Base-by-base conservation (phyloP, 2,888 invertebrate species). In the Epinotia demarniana region DNA sequence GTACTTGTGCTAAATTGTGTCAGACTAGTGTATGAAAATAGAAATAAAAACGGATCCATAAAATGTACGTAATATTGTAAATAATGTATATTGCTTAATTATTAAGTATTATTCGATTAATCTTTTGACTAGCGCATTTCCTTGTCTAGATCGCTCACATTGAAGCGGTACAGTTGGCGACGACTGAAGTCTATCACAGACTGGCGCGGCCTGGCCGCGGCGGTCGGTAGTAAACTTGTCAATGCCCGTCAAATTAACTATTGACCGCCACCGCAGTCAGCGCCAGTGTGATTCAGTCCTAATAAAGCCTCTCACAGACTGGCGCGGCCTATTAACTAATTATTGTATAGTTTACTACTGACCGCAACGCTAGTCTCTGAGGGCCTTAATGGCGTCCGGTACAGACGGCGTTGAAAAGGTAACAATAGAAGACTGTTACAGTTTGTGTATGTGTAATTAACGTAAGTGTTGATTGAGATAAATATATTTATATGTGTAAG, bases 401-500 rank as follows among this genome's bases (percentile, higher is more conserved):
- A 2, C 58, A 4, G 23, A 46, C 53, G 39, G 68, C 23, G 43
- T 43, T 57, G 16, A 27, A 60, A 23, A 66, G 23, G 58, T 69
- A 46, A 43, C 39, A 18, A 33, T 58, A 69, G 23, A 69, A 69
- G 69, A 69, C 69, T 69, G 69, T 68, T 69, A 46, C n/a, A 60
- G 16, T 13, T 13, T 64, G 18, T 64, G 57, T 70, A 58, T 39
- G 55, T 61, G 53, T 66, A 77, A 49, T 27, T 39, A 62, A 49
- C 16, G 11, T 69, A 75, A 75, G 64, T 75, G 75, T 71, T 71
- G 70, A 71, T 71, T 66, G 53, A 71, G 57, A 60, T 57, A 60
- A 66, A 46, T 71, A 57, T 75, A 75, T 75, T 75, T 75, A 75
- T 75, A 75, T 71, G 75, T 75, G 75, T 76, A 23, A 72, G 61